These are phyloP conservation scores for Rhizomys pruinosus DNA, from an alignment of 2,113 vertebrate genomes.

Conservation along the genomic window DNA sequence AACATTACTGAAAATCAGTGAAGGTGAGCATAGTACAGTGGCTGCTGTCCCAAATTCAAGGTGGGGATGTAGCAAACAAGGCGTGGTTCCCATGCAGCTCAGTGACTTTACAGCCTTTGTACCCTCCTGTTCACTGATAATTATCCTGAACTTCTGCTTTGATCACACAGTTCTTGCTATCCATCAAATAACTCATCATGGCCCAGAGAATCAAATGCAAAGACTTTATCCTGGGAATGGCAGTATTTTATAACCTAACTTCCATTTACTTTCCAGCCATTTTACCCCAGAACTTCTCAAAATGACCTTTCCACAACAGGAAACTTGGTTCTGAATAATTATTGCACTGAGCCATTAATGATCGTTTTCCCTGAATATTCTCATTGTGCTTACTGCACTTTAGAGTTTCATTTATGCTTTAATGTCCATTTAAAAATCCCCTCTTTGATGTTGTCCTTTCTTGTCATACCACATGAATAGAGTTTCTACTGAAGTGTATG, in stretches of 20 bases:
- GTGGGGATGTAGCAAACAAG: background rate
- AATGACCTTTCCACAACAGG: background rate
- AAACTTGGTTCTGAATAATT: background rate
- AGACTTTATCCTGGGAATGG: background rate
- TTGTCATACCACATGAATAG: background rate
- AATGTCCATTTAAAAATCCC: constrained; percentile 16
- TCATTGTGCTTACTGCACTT: constrained; percentile 5
- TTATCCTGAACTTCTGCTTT: background rate
- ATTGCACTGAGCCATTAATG: background rate
- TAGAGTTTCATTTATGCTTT: background rate
- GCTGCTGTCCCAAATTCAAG: background rate
- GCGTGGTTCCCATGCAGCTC: background rate
- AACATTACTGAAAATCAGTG: background rate
- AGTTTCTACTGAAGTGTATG: constrained; percentile 1
- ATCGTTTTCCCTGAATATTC: constrained; percentile 20
- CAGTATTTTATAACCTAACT: background rate
- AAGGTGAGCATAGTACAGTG: background rate
- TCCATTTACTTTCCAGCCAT: constrained; percentile 19
- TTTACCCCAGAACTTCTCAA: constrained; percentile 39
- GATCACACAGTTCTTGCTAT: background rate
- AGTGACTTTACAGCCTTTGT: background rate
- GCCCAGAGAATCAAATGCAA: constrained; percentile 8
- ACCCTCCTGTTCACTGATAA: background rate
- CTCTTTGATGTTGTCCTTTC: constrained; percentile 44
- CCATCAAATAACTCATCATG: background rate